Conservation (phyloP, 2,888 invertebrate genomes). For the Eupelmus urozonus region DNA sequence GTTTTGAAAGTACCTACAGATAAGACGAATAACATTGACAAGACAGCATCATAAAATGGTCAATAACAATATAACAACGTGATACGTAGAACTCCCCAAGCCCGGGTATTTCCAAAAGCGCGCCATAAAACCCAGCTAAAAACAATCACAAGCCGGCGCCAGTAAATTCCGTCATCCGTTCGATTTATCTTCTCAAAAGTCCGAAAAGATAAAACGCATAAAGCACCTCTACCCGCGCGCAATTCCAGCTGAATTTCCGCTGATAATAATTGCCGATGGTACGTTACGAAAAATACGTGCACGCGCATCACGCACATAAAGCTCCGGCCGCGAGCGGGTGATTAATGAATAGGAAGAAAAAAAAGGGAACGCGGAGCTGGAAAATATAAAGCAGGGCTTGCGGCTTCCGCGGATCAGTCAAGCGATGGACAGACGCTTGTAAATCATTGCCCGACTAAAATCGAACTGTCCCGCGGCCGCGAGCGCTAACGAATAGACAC, state of each 20-base stretch:
- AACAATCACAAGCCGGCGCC: not conserved
- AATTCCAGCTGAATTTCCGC: not conserved
- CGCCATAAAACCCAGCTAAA: too few relatives aligned
- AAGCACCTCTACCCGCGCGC: not conserved
- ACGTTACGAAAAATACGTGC: too few relatives aligned
- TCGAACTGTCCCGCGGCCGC: slow-evolving; percentile 22
- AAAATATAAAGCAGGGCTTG: not conserved
- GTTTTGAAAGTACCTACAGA: too few relatives aligned
- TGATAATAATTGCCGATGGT: slow-evolving; percentile 9
- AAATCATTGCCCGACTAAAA: slow-evolving; percentile 32
- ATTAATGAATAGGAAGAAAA: not conserved
- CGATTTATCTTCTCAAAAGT: slow-evolving; percentile 12
- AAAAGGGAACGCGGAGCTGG: not conserved
- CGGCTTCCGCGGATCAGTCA: not conserved
- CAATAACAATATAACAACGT: too few relatives aligned
- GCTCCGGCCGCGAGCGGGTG: not conserved
- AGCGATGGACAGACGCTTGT: not conserved
- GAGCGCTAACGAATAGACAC: slow-evolving; percentile 22
- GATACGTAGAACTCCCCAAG: too few relatives aligned
- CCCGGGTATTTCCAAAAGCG: too few relatives aligned
- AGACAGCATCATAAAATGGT: too few relatives aligned
- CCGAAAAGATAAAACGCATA: slow-evolving; percentile 13
- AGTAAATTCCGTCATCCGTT: not conserved
- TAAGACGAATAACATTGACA: too few relatives aligned
- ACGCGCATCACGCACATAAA: not conserved